Evolutionary conservation across 2,888 invertebrate genomes (phyloP).

Genomic region (Meiosimyza decipiens): DNA sequence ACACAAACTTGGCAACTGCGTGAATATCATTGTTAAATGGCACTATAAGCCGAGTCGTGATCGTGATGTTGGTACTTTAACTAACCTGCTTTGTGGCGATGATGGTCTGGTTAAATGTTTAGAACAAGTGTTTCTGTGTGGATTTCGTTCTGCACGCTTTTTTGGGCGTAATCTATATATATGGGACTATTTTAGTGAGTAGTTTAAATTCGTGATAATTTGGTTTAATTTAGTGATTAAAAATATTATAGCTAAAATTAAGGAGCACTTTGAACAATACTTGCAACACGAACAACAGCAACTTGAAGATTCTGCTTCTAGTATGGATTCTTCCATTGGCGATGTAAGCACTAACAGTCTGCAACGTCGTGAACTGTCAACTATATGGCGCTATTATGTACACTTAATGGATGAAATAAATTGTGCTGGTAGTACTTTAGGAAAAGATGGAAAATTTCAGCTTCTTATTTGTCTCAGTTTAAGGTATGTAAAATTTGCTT

Average conservation of each 20-base stretch:
- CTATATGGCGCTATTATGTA: constrained; percentile 89
- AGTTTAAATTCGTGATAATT: constrained; percentile 9
- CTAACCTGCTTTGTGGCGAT: constrained; percentile 94
- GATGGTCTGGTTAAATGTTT: constrained; percentile 92
- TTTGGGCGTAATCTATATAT: constrained; percentile 95
- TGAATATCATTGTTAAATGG: constrained; percentile 97
- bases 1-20: constrained; percentile 80
- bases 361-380: constrained; percentile 70
- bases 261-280: constrained; percentile 83
- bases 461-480: constrained; percentile 93
- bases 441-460: constrained; percentile 98
- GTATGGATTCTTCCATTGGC: constrained; percentile 58
- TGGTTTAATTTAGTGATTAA: neutral
- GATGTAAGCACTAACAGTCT: constrained; percentile 52
- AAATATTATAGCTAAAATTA: constrained; percentile 64
- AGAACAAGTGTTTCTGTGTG: constrained; percentile 94
- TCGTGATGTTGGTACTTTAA: constrained; percentile 83
- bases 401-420: constrained; percentile 90
- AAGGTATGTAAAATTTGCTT: constrained; percentile 77
- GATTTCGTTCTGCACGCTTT: constrained; percentile 91
- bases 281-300: constrained; percentile 56
- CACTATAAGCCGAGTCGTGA: constrained; percentile 91
- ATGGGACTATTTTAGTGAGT: constrained; percentile 97
- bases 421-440: constrained; percentile 78
- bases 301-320: constrained; percentile 57